A percentile compares a stretch with the other conserved stretches of the same genome.
Evolutionary conservation across 2,113 vertebrate species (phyloP).

Genomic region (Hemiscyllium ocellatum): DNA sequence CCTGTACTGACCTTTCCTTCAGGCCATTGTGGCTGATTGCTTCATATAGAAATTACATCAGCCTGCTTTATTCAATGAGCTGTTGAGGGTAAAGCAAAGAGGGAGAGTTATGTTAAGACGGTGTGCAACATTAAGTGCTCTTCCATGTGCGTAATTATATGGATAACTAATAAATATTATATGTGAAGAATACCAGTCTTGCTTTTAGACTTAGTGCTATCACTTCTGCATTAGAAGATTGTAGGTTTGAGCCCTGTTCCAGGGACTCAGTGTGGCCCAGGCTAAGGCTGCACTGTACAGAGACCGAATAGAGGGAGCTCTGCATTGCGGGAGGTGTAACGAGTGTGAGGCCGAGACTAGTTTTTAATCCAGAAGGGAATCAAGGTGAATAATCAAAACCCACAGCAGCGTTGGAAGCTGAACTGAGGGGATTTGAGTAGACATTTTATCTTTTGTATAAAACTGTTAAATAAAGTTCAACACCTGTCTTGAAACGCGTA

Average conservation of each 20-base stretch:
- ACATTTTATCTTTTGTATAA: too few species aligned
- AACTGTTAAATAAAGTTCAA: too few species aligned
- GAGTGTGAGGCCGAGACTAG: too few species aligned
- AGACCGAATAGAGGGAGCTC: too few species aligned
- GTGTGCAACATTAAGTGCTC: not conserved
- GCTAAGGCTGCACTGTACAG: not conserved
- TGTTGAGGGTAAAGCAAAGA: not conserved
- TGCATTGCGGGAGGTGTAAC: not conserved
- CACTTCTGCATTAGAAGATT: not conserved
- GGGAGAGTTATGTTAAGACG: not conserved
- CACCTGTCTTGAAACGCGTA: too few species aligned
- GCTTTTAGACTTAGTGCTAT: not conserved
- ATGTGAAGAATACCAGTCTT: not conserved
- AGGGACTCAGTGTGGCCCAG: not conserved
- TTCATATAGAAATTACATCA: not conserved
- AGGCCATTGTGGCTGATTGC: not conserved
- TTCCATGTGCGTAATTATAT: not conserved
- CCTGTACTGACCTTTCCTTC: not conserved
- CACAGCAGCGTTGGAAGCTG: too few species aligned
- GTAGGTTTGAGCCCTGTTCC: not conserved
- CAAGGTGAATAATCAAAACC: too few species aligned
- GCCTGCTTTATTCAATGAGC: not conserved
- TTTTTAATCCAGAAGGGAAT: too few species aligned
- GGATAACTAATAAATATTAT: not conserved
- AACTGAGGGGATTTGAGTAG: too few species aligned